Percentiles rank a stretch among this genome's conserved stretches.
phyloP scores from a whole-genome alignment of 2,797 vertebrate species.

The Manis pentadactyla region DNA sequence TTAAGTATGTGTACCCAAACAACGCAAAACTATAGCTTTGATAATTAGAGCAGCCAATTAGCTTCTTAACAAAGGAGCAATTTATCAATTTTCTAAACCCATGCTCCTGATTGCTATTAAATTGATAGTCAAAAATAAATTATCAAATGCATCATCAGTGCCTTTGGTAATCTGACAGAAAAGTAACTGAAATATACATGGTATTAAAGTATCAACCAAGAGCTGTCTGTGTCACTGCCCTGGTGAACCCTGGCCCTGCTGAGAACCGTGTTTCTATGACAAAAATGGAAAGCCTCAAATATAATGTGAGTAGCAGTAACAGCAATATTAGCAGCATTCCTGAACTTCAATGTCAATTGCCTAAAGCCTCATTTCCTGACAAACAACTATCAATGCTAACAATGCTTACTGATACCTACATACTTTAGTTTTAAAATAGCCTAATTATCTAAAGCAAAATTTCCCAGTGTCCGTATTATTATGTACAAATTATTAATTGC shows the following conservation, averaged over 20 bases:
- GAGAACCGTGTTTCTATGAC: not conserved
- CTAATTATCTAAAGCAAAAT: not conserved
- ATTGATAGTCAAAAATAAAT: constrained; percentile 24
- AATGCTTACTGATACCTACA: not conserved
- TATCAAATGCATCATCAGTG: not conserved
- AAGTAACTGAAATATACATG: constrained; percentile 11
- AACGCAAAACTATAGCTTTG: not conserved
- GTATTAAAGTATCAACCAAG: not conserved
- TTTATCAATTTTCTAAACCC: not conserved
- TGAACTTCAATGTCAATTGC: not conserved
- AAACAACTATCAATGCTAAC: not conserved
- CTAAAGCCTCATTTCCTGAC: not conserved
- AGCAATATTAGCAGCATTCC: not conserved
- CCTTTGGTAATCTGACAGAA: not conserved
- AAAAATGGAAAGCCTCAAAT: not conserved
- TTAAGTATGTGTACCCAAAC: not conserved
- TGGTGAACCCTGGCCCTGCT: not conserved
- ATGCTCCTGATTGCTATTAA: not conserved
- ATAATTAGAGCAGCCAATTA: not conserved
- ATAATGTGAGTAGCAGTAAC: not conserved
- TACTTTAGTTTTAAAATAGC: not conserved
- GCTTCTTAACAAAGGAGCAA: not conserved
- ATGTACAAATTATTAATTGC: not conserved
- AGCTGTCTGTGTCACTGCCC: not conserved
- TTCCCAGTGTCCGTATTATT: not conserved